Base-by-base conservation (phyloP, 2,888 invertebrate genomes). In the Hirtodrosophila histrioides region DNA sequence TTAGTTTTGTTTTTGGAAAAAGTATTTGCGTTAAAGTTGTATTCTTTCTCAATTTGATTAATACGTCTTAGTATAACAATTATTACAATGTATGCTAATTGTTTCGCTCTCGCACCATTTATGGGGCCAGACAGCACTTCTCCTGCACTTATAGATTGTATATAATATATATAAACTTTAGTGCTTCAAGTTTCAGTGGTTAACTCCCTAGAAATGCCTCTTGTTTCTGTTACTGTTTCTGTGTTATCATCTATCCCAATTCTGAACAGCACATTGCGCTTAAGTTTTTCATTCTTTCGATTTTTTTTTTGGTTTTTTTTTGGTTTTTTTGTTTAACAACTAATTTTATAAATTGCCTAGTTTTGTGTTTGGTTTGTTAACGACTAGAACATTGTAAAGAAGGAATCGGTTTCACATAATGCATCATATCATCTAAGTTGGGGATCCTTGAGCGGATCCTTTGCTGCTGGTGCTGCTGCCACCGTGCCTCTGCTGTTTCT, bases 351-450 rank as follows among this genome's bases (percentile, higher is more conserved):
- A 78, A 74, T 75, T 74, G 56, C 75, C 75, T 75, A 75, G 64
- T 56, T 73, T 55, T 37, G 24, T 53, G 10, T 49, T 85, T 72
- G 79, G 68, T 81, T 73, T 78, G 83, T 86, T 86, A 83, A 83
- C 88, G 82, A 83, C 82, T 83, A 88, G 82, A 88, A 88, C 76
- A 73, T 75, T 79, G 76, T 77, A 78, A 83, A 75, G 83, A 88
- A 88, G 82, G 82, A 88, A 85, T 85, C 81, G 79, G 61, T 87
- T 86, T 78, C 78, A 69, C 68, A 63, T 69, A 73, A 86, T 79
- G 76, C 83, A 67, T 62, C 44, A 55, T 75, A 76, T 71, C 60
- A 35, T 46, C 77, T 71, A 76, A 31, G 36, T 29, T 37, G 45
- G 29, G 2, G n/a, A 17, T 67, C 55, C 45, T 35, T 29, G 24